Conservation (phyloP, 1,140 invertebrate species). For the Neodiprion lecontei region DNA sequence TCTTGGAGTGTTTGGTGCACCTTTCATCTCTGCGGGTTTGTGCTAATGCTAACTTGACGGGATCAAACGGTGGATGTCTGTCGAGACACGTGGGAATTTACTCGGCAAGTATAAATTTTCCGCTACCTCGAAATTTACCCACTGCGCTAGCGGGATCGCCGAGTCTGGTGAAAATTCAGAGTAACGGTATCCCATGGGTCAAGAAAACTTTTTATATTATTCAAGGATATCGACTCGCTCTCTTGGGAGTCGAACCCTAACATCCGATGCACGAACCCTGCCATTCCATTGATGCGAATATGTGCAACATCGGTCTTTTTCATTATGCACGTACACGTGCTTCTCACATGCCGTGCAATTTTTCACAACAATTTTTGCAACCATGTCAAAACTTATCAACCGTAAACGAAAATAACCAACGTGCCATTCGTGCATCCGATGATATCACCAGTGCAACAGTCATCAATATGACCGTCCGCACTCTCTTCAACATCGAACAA, state of each 20-base stretch:
- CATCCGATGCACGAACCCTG: background rate
- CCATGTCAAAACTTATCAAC: too few species aligned
- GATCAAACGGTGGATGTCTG: background rate
- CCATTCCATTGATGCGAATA: background rate
- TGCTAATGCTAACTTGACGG: background rate
- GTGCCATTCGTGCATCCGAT: too few species aligned
- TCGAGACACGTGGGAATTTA: background rate
- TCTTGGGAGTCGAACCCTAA: background rate
- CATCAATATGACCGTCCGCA: too few species aligned
- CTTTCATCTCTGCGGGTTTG: too few species aligned
- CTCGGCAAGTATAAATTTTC: background rate
- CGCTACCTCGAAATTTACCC: background rate
- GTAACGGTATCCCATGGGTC: background rate
- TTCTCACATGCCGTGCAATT: too few species aligned
- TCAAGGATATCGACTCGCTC: background rate
- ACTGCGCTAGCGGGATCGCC: background rate
- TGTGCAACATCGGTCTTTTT: background rate
- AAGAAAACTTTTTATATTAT: conserved; percentile 2
- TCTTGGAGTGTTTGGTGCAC: background rate
- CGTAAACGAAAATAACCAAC: too few species aligned
- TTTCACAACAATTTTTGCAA: too few species aligned
- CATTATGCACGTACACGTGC: too few species aligned
- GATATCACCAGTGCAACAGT: too few species aligned
- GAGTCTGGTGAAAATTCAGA: background rate
- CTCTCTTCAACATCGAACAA: too few species aligned